Evolutionary conservation across 2,888 invertebrate species (phyloP).

Genomic region (Drosophila pseudotalamancana): DNA sequence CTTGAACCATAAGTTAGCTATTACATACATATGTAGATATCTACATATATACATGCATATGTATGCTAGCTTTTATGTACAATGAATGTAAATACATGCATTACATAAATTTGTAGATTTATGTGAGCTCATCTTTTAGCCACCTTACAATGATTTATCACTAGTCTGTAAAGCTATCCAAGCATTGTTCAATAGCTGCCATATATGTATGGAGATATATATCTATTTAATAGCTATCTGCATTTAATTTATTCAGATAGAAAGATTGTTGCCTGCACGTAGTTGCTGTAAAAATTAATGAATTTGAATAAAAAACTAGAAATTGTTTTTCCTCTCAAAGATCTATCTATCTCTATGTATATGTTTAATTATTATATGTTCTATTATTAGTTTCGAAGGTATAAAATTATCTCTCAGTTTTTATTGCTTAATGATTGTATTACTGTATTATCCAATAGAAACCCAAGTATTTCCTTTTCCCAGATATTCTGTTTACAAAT

Average conservation of each 20-base stretch:
- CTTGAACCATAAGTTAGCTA: constrained; percentile 44
- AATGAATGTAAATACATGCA: constrained; percentile 4
- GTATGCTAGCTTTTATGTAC: background rate
- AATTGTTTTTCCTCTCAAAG: constrained; percentile 21
- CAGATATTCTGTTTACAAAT: background rate
- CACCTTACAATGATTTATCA: constrained; percentile 51
- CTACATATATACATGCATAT: background rate
- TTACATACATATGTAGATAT: constrained; percentile 4
- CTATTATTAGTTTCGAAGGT: too few relatives aligned
- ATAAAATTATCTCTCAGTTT: too few relatives aligned
- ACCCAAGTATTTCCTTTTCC: background rate
- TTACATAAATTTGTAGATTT: constrained; percentile 20
- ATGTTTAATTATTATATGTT: background rate
- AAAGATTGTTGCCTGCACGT: constrained; percentile 22
- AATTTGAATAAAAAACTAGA: constrained; percentile 16
- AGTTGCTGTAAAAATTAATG: constrained; percentile 31
- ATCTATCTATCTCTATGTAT: too few relatives aligned
- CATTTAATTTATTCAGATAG: constrained; percentile 23
- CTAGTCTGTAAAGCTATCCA: constrained; percentile 30
- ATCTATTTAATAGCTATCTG: constrained; percentile 16
- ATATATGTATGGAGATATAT: background rate
- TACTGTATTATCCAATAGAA: too few relatives aligned
- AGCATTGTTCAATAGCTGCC: constrained; percentile 31
- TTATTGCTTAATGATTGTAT: too few relatives aligned
- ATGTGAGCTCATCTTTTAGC: constrained; percentile 50